Evolutionary conservation across 2,113 vertebrate species (phyloP), one percentile per base, ranked within the genome.

Genomic region (Psittacula cyanocephala): DNA sequence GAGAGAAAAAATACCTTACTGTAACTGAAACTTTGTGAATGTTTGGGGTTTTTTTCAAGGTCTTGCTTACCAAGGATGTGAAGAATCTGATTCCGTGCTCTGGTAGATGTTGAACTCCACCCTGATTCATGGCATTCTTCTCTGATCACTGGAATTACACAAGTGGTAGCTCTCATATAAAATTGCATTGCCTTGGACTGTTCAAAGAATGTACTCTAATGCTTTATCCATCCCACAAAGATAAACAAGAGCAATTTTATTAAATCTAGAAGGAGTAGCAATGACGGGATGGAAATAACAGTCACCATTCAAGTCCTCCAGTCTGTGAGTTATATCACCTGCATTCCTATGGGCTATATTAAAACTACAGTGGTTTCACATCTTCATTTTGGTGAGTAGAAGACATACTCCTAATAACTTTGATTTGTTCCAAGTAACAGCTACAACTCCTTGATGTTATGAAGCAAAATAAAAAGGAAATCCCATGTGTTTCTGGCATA

Each of bases 361-460:
- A 78, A 96, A 86, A 8, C 20, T 75, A 29, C 37, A 50, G 46
- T 50, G 16, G 33, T 67, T 59, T 88, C 86, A 67, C 41, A 44
- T 74, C 37, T 88, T 93, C 37, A 39, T 88, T 93, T 91, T 67
- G 57, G 80, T 86, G 31, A 68, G 39, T 10, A 78, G 50, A 81
- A 78, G 50, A 76, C 15, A 23, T 57, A 57, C 6, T 75, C 41
- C 64, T 79, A 84, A 69, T 78, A 91, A 33, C 65, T 91, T 76
- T 63, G 17, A 67, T 93, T 86, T 78, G 10, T 88, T 88, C 13
- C 46, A 59, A 25, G n/a, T 43, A 52, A 53, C 80, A 82, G 67
- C 37, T 80, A 25, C 6, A 49, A 39, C 23, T 89, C n/a, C 39
- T 53, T 77, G 41, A 67, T 91, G 60, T 72, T 72, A 53, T 59